Base-by-base conservation (phyloP, 2,888 invertebrate genomes). In the Xestia rhomboidea region DNA sequence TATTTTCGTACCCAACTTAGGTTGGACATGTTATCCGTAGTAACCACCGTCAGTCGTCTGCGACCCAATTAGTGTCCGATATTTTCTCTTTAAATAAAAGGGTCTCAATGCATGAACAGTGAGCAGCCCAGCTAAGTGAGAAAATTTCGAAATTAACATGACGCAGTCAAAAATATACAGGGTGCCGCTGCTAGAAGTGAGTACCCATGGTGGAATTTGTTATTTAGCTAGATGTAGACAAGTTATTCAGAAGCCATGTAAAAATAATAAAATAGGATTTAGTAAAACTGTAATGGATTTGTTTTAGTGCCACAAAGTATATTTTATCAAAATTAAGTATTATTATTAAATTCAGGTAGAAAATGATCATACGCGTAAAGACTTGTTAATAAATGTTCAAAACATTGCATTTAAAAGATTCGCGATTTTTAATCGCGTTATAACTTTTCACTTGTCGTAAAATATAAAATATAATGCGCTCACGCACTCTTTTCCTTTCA, bases 351-450 rank as follows among this genome's bases (percentile, higher is more conserved):
- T 80, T 68, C 24, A 81, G 81, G n/a, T 3, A 49, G n/a, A 10
- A 68, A 64, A 51, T 68, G 41, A 64, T n/a, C n/a, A n/a, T 81
- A 60, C 34, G 34, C 51, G 54, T 69, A 71, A 79, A 75, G 27
- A 67, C 41, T 68, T 69, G 34, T 68, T 69, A 77, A 74, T 73
- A 69, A 77, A 77, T 77, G 63, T 64, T 51, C 54, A 62, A 81
- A 80, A 80, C 24, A 41, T 44, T 84, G 46, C 62, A 81, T 78
- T 76, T 71, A 81, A 73, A 81, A 68, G 30, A 73, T 72, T 78
- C 13, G n/a, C n/a, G n/a, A n/a, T 84, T 54, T 74, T 76, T 68
- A 71, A 66, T 57, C 67, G 74, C 63, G 21, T 67, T 74, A 83
- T 41, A 30, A 46, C 38, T 73, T 78, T 79, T 75, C 27, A 60